Percentiles rank a stretch among this genome's conserved stretches.
Evolutionary conservation across 1,140 invertebrate species (phyloP).

Genomic region (Tetragonula clypearis): DNA sequence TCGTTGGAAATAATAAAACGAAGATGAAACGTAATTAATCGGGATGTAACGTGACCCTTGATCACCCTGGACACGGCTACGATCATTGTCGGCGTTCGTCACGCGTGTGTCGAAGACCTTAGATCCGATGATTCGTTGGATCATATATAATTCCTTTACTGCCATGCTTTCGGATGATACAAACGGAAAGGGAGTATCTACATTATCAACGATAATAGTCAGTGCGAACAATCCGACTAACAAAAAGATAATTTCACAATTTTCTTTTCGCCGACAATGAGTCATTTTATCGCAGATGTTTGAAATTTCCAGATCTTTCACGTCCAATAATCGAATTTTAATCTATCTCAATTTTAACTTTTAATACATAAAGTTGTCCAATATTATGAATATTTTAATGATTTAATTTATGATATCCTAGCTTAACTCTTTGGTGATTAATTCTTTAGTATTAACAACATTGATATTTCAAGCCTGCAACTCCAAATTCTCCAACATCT

Average conservation of each 20-base stretch:
- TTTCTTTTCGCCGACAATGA: background rate
- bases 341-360: background rate
- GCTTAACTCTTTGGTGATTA: too few relatives aligned
- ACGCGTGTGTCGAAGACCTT: slow-evolving; percentile 67
- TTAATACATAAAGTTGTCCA: background rate
- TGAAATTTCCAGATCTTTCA: background rate
- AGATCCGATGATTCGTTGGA: slow-evolving; percentile 64
- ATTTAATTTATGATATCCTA: background rate
- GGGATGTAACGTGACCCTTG: background rate
- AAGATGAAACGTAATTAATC: background rate
- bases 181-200: slow-evolving; percentile 29
- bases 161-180: slow-evolving; percentile 24
- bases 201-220: background rate
- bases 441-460: too few relatives aligned
- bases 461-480: too few relatives aligned
- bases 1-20: background rate
- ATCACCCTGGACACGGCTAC: too few relatives aligned
- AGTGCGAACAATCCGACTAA: background rate
- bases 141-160: slow-evolving; percentile 66
- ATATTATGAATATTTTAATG: too few relatives aligned
- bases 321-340: too few relatives aligned
- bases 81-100: slow-evolving; percentile 18
- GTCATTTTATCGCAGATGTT: background rate
- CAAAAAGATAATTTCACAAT: background rate
- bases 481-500: too few relatives aligned